These are phyloP conservation scores for Trachurus trachurus DNA, from an alignment of 2,797 vertebrate genomes.

Conservation along the genomic window DNA sequence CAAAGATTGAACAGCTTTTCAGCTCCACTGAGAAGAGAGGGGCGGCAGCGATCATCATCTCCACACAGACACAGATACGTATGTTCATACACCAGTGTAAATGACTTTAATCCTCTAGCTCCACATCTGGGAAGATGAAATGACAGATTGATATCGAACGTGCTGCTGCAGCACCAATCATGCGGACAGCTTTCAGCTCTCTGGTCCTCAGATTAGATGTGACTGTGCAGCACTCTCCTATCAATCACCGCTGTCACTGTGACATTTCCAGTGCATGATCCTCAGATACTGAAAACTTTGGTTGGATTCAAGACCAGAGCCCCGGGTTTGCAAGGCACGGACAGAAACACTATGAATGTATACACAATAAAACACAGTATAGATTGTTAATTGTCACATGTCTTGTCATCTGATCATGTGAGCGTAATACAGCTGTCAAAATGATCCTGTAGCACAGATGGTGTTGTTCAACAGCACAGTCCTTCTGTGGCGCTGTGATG, in stretches of 20 bases:
- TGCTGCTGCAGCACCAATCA: neutral
- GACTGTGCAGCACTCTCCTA: neutral
- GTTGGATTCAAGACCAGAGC: neutral
- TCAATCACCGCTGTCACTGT: neutral
- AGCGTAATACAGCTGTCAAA: neutral
- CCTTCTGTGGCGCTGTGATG: neutral
- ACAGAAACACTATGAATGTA: neutral
- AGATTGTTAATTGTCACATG: neutral
- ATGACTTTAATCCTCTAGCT: neutral
- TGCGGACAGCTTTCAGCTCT: neutral
- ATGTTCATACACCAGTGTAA: neutral
- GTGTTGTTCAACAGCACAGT: neutral
- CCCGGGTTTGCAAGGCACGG: neutral
- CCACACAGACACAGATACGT: neutral
- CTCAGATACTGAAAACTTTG: neutral
- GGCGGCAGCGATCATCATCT: neutral
- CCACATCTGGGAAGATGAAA: neutral
- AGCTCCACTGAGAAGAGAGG: neutral
- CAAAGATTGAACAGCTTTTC: conserved; percentile 8
- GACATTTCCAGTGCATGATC: neutral
- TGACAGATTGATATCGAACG: neutral
- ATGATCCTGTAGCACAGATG: neutral
- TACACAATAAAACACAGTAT: neutral
- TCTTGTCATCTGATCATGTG: neutral
- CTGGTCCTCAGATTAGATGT: conserved; percentile 2